A percentile compares a stretch with the other conserved stretches of the same genome.
Evolutionary conservation across 2,113 vertebrate species (phyloP).

Genomic region (Anoura caudifer): DNA sequence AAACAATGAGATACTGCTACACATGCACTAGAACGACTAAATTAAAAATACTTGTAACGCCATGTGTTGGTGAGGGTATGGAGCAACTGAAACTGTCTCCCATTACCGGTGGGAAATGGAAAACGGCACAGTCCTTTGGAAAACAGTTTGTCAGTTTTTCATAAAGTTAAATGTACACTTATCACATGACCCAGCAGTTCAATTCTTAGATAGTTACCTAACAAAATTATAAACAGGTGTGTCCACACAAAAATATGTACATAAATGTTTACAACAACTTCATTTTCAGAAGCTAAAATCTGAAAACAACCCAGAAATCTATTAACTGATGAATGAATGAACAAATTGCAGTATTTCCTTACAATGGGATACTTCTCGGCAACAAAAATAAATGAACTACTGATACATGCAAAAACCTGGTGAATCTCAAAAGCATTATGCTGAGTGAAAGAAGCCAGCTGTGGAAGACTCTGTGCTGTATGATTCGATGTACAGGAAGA

Average conservation of each 20-base stretch:
- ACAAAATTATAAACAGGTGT: constrained; percentile 22
- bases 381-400: constrained; percentile 19
- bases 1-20: not conserved
- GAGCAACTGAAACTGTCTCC: not conserved
- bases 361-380: not conserved
- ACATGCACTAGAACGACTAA: not conserved
- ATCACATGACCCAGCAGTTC: not conserved
- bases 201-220: constrained; percentile 25
- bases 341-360: not conserved
- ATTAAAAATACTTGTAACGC: not conserved
- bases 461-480: constrained; percentile 17
- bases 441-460: constrained; percentile 35
- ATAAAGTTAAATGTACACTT: constrained; percentile 17
- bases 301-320: constrained; percentile 20
- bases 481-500: constrained; percentile 6
- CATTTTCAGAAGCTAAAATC: constrained; percentile 16
- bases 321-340: not conserved
- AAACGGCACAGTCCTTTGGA: not conserved
- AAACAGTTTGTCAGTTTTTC: not conserved
- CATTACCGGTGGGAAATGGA: not conserved
- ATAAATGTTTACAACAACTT: constrained; percentile 23
- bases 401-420: not conserved
- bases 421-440: not conserved
- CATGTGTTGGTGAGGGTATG: not conserved
- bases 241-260: not conserved